phyloP scores from a whole-genome alignment of 2,888 invertebrate species.

The Crossocerus cetratus region DNA sequence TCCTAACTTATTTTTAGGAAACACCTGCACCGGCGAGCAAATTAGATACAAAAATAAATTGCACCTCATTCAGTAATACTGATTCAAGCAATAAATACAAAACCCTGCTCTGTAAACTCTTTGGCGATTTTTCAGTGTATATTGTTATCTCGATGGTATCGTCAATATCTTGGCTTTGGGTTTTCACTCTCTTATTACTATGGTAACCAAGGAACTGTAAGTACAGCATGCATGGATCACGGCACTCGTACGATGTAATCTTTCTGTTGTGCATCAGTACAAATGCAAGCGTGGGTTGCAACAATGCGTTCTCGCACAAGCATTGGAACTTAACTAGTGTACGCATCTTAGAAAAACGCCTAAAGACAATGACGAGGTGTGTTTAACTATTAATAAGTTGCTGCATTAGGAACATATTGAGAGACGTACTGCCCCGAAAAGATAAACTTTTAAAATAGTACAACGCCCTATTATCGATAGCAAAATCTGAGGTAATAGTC shows the following conservation, averaged over 20 bases:
- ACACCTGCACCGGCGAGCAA: background rate
- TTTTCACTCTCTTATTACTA: no score
- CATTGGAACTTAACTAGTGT: no score
- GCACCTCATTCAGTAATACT: background rate
- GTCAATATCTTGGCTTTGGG: no score
- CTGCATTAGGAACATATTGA: background rate
- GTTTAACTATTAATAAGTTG: background rate
- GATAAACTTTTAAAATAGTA: background rate
- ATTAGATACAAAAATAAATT: conserved; percentile 6
- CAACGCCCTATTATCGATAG: background rate
- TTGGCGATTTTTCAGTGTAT: no score
- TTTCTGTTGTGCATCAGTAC: no score
- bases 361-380: background rate
- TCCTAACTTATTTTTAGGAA: conserved; percentile 1
- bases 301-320: no score
- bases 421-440: background rate
- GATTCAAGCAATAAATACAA: background rate
- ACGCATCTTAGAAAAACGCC: background rate
- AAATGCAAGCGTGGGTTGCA: no score
- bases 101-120: background rate
- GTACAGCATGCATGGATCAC: no score
- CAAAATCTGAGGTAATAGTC: no score
- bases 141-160: no score
- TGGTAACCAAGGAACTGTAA: no score
- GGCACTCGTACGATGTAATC: no score